phyloP scores from a whole-genome alignment of 2,113 vertebrate genomes.

The Nibea coibor region DNA sequence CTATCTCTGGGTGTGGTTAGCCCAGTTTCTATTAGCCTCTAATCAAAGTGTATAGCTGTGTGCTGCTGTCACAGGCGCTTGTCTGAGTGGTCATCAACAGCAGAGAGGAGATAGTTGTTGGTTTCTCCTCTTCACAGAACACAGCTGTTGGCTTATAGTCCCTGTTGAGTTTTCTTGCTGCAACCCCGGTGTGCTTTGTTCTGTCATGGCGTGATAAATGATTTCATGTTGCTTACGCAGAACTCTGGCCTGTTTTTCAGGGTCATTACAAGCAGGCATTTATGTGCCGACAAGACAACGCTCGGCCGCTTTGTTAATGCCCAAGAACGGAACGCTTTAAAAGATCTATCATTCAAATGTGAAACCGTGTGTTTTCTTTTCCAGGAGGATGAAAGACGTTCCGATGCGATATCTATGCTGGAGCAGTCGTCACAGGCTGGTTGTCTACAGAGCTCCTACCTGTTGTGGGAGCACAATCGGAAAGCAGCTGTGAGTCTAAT shows the following conservation, averaged over 20 bases:
- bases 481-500: constrained; percentile 87
- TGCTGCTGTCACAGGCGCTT: constrained; percentile 5
- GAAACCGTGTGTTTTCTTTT: neutral
- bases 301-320: neutral
- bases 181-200: constrained; percentile 14
- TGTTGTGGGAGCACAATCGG: constrained; percentile 92
- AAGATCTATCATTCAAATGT: neutral
- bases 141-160: constrained; percentile 5
- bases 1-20: constrained; percentile 20
- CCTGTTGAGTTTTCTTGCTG: constrained; percentile 6
- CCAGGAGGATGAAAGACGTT: constrained; percentile 88
- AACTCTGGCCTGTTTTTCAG: neutral
- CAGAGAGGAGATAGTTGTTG: constrained; percentile 6
- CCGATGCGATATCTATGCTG: constrained; percentile 87
- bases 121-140: constrained; percentile 1
- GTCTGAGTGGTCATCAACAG: constrained; percentile 10
- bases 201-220: constrained; percentile 18
- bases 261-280: neutral
- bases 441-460: constrained; percentile 93
- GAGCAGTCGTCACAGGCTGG: constrained; percentile 90
- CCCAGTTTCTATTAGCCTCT: constrained; percentile 41
- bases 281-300: neutral
- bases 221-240: neutral
- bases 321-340: neutral
- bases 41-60: constrained; percentile 1